A percentile compares a stretch with the other conserved stretches of the same genome.
Conservation (phyloP, 92 coral and sea anemone genomes). For the Epizoanthus stellaris region DNA sequence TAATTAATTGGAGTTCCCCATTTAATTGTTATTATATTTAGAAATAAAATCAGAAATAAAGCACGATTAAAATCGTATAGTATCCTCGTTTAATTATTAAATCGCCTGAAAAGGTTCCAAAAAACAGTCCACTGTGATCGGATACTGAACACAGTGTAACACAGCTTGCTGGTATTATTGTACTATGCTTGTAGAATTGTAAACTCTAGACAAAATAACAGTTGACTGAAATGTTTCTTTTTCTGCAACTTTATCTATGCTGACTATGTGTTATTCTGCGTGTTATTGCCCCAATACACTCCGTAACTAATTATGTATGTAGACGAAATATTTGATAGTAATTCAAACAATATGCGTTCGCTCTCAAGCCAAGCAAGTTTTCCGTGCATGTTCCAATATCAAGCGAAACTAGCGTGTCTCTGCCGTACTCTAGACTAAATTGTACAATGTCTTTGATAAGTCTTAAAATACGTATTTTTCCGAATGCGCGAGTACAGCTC, state of each 20-base stretch:
- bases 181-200: not conserved
- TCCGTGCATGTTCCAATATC: too few relatives aligned
- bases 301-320: not conserved
- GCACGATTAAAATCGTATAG: not conserved
- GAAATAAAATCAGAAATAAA: not conserved
- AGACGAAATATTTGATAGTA: conserved; percentile 30
- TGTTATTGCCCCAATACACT: not conserved
- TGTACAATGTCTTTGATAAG: too few relatives aligned
- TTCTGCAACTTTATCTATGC: not conserved
- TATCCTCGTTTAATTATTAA: not conserved
- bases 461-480: too few relatives aligned
- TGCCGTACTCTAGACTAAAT: too few relatives aligned
- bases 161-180: too few relatives aligned
- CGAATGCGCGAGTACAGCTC: too few relatives aligned
- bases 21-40: not conserved
- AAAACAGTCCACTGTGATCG: too few relatives aligned
- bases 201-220: not conserved
- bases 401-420: too few relatives aligned
- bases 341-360: not conserved
- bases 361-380: not conserved
- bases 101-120: too few relatives aligned
- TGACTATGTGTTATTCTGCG: not conserved
- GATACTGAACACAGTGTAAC: not conserved
- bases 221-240: not conserved
- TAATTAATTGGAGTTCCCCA: conserved; percentile 2